A percentile compares a stretch with the other conserved stretches of the same genome.
phyloP scores from a whole-genome alignment of 2,113 vertebrate species.

The Ciconia maguari region DNA sequence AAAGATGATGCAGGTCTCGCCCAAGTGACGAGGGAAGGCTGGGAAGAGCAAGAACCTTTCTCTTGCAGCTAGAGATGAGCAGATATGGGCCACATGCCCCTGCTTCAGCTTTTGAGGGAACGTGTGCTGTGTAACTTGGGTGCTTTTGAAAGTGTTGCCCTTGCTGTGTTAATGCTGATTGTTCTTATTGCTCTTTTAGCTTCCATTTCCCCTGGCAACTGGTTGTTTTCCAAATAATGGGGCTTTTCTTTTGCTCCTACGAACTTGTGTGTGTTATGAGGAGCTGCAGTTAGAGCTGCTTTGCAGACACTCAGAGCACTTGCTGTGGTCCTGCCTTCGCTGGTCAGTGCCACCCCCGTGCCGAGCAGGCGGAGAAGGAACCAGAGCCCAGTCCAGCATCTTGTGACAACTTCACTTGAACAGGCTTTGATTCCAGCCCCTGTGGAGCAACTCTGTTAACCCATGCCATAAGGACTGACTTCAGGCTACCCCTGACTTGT shows the following conservation, averaged over 20 bases:
- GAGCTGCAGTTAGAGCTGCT: neutral
- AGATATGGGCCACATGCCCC: neutral
- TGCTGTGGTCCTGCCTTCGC: neutral
- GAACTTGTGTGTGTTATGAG: neutral
- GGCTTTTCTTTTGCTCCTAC: neutral
- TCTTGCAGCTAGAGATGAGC: neutral
- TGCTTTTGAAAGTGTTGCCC: neutral
- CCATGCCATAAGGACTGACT: neutral
- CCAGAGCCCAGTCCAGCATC: neutral
- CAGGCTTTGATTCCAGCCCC: neutral
- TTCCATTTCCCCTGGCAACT: neutral
- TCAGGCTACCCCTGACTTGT: neutral
- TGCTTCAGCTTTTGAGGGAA: neutral
- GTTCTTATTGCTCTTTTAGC: neutral
- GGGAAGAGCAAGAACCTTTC: neutral
- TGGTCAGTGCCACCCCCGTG: rapidly evolving
- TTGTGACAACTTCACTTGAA: neutral
- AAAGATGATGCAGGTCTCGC: neutral
- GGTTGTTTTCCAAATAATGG: neutral
- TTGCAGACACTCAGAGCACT: neutral
- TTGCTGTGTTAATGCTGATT: neutral
- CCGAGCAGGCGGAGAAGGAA: rapidly evolving
- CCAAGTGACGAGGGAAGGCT: neutral
- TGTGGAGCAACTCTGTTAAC: neutral
- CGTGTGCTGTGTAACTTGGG: neutral